These are phyloP conservation scores for Phataginus tetradactyla DNA, from an alignment of 2,797 vertebrate species.

Conservation along the genomic window DNA sequence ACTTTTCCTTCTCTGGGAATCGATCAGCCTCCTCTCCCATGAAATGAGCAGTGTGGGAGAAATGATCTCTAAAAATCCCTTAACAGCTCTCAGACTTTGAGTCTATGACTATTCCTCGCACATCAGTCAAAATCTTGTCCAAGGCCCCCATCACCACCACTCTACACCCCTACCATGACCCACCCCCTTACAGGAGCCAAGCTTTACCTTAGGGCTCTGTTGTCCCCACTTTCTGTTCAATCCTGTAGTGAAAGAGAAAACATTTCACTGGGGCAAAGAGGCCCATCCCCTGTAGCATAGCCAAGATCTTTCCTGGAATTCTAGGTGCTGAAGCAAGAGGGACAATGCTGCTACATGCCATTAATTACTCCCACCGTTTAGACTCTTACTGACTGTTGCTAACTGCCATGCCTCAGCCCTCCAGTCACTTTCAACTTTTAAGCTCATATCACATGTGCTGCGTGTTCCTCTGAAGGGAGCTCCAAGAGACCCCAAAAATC, in stretches of 20 bases:
- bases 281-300: not conserved
- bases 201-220: not conserved
- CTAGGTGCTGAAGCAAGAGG: not conserved
- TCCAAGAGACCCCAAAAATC: not conserved
- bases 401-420: not conserved
- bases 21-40: not conserved
- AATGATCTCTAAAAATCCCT: not conserved
- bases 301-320: not conserved
- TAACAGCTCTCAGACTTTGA: not conserved
- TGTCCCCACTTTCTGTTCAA: not conserved
- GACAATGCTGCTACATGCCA: not conserved
- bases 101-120: not conserved
- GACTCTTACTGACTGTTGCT: not conserved
- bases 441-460: not conserved
- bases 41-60: not conserved
- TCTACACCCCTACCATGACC: not conserved
- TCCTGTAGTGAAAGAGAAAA: not conserved
- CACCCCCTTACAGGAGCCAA: not conserved
- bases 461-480: not conserved
- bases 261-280: not conserved
- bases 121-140: not conserved
- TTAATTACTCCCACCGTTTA: not conserved
- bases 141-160: not conserved
- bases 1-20: not conserved
- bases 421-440: not conserved